Evolutionary conservation across 1,140 invertebrate genomes (phyloP), one percentile per base, ranked within the genome.

Genomic region (Cydia fagiglandana): DNA sequence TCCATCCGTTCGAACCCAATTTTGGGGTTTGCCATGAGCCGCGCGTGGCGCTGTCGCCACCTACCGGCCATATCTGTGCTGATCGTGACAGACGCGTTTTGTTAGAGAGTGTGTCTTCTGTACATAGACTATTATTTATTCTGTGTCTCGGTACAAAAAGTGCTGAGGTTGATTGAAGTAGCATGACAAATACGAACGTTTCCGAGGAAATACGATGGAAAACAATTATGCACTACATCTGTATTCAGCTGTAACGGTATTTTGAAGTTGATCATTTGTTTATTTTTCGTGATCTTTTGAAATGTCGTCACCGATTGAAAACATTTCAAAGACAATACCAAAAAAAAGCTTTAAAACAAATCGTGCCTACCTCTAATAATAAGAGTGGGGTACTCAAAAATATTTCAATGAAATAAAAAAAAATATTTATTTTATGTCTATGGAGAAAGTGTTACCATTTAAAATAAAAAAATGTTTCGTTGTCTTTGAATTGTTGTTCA

Each of bases 401-500:
- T 61, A 61, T 61, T 61, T 24, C 17, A 61, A 12, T 9, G 10
- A 24, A 24, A 61, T 61, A 61, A 61, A 61, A 61, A 61, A 17
- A 17, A 10, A 56, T 56, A 56, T 56, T 17, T 50, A 50, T 50
- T 56, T 56, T 56, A 56, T 61, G 9, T 61, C 17, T 61, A 61
- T 24, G 56, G 56, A 61, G 7, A 56, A n/a, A 61, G 56, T 61
- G 56, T 61, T 61, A 61, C 56, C 56, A 61, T 61, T 61, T 61
- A 61, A 20, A 61, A 24, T 61, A 24, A 61, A 61, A 56, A 34
- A 64, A 64, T 24, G 13, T 17, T 61, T 9, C 6, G 28, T 66
- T 70, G 66, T 70, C 66, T 70, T 70, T 38, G n/a, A 70, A 41
- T n/a, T 68, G 15, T 68, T 68, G 15, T 68, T 68, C 15, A 68